Evolutionary conservation across 2,888 invertebrate genomes (phyloP).

Genomic region (Hylaea fasciaria): DNA sequence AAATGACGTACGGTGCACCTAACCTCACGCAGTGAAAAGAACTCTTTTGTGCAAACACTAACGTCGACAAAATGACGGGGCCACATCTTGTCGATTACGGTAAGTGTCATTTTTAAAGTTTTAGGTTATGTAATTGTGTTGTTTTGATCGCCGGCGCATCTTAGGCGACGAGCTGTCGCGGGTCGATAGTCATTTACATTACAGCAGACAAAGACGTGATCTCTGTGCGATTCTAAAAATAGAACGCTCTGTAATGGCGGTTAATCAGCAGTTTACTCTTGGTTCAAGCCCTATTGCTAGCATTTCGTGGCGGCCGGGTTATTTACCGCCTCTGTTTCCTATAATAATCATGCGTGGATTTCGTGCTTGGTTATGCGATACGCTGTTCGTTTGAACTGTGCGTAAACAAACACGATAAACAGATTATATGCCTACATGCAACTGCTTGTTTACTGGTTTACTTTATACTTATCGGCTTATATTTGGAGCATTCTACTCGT

Average conservation of each 20-base stretch:
- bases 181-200: conserved; percentile 75
- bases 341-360: conserved; percentile 56
- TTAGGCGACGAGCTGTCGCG: conserved; percentile 44
- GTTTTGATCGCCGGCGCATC: conserved; percentile 62
- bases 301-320: conserved; percentile 46
- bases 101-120: conserved; percentile 60
- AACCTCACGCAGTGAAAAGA: conserved; percentile 67
- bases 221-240: conserved; percentile 82
- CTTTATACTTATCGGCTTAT: background rate
- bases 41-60: conserved; percentile 62
- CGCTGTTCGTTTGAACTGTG: conserved; percentile 37
- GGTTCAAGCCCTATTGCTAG: conserved; percentile 65
- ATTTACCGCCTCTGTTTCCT: conserved; percentile 46
- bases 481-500: background rate
- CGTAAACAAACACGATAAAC: conserved; percentile 53
- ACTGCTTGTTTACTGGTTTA: conserved; percentile 30
- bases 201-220: conserved; percentile 82
- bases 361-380: conserved; percentile 49
- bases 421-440: conserved; percentile 35
- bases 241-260: conserved; percentile 74
- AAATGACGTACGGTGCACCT: conserved; percentile 75
- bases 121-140: conserved; percentile 69
- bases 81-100: conserved; percentile 62
- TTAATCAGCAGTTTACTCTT: conserved; percentile 79
- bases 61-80: conserved; percentile 68